Conservation (phyloP, 2,113 vertebrate species). For the Halcyon senegalensis region DNA sequence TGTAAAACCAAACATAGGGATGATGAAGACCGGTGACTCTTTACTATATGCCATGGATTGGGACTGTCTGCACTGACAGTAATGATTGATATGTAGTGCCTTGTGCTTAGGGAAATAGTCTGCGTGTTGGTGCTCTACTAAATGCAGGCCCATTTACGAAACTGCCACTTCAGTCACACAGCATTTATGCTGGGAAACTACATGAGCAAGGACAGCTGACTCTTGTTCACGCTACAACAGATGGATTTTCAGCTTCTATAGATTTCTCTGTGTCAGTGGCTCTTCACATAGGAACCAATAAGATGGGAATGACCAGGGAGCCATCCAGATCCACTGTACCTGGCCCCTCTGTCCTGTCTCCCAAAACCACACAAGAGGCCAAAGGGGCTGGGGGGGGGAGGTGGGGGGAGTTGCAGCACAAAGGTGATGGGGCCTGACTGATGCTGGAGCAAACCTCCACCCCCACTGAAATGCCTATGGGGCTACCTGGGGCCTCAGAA, state of each 20-base stretch:
- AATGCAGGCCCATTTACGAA: not conserved
- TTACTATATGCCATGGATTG: not conserved
- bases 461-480: not conserved
- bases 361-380: not conserved
- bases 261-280: not conserved
- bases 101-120: not conserved
- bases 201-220: not conserved
- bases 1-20: not conserved
- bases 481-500: not conserved
- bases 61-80: not conserved
- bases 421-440: not conserved
- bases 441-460: not conserved
- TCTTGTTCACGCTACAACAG: not conserved
- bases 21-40: not conserved
- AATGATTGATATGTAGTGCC: not conserved
- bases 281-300: rapidly evolving
- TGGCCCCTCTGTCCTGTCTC: not conserved
- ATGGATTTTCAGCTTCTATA: not conserved
- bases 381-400: not conserved
- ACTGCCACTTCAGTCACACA: not conserved
- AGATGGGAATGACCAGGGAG: not conserved
- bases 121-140: not conserved
- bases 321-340: not conserved
- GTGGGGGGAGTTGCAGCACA: no score
- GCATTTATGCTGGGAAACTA: not conserved